phyloP scores from a whole-genome alignment of 2,888 invertebrate species.

The Lycia hirtaria region DNA sequence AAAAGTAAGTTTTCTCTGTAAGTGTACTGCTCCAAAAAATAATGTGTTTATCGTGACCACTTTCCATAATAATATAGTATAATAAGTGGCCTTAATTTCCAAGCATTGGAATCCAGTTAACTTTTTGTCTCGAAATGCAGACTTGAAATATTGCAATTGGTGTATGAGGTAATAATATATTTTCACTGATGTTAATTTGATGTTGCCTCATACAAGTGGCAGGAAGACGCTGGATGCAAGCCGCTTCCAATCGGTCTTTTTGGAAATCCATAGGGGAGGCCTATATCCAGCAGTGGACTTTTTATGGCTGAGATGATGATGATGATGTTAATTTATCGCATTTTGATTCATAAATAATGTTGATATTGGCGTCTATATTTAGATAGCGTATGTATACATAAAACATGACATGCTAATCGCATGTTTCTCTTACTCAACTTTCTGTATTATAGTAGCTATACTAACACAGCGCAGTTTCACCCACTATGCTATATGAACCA shows the following conservation, averaged over 20 bases:
- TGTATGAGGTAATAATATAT: constrained; percentile 3
- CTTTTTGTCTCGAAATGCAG: constrained; percentile 19
- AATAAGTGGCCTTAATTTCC: constrained; percentile 32
- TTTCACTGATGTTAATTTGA: not conserved
- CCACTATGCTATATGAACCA: no score
- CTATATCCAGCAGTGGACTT: no score
- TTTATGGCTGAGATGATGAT: not conserved
- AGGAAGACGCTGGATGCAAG: no score
- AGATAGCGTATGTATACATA: not conserved
- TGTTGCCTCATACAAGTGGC: no score
- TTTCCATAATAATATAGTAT: constrained; percentile 30
- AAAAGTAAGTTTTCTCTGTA: constrained; percentile 14
- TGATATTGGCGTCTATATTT: not conserved
- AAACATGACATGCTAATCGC: constrained; percentile 8
- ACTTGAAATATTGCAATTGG: constrained; percentile 2
- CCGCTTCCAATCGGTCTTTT: no score
- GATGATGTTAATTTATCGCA: not conserved
- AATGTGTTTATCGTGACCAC: constrained; percentile 20
- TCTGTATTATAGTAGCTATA: not conserved
- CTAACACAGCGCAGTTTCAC: no score
- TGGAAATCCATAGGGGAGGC: no score
- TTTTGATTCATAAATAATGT: not conserved
- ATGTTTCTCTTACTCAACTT: not conserved
- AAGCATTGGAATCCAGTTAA: constrained; percentile 17
- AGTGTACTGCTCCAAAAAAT: constrained; percentile 19